Percentiles rank a stretch among this genome's conserved stretches.
Evolutionary conservation across 2,113 vertebrate species (phyloP).

Genomic region (Sciurus niger): DNA sequence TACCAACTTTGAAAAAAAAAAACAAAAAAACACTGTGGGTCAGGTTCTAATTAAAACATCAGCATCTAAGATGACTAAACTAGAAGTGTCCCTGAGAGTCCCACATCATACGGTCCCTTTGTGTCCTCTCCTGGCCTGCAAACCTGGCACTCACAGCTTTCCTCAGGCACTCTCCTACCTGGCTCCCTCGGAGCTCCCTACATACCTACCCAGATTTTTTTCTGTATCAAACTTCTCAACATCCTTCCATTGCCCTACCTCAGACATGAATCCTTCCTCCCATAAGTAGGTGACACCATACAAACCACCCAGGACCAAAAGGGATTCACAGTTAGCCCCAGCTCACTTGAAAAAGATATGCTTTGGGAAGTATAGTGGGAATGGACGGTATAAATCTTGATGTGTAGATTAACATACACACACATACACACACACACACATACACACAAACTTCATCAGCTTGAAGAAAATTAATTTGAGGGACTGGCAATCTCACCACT

Average conservation of each 20-base stretch:
- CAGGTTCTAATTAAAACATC: background rate
- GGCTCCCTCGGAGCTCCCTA: background rate
- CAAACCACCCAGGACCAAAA: background rate
- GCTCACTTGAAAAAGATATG: background rate
- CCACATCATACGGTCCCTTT: background rate
- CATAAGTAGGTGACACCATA: background rate
- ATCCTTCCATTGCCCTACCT: background rate
- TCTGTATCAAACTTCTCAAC: rapidly evolving
- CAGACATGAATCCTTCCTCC: rapidly evolving
- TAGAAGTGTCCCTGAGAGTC: background rate
- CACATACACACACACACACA: background rate
- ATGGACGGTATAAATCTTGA: background rate
- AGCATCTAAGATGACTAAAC: background rate
- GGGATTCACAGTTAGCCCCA: background rate
- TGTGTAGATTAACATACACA: background rate
- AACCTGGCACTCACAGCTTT: background rate
- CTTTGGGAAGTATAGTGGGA: background rate
- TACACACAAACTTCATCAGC: background rate
- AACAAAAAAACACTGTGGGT: background rate
- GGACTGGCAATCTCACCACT: slow-evolving; percentile 26
- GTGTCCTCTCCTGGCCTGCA: background rate
- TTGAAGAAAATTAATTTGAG: slow-evolving; percentile 62
- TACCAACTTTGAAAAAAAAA: background rate
- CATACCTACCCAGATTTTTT: background rate
- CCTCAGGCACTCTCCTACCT: background rate